Percentiles rank a stretch among this genome's conserved stretches.
Evolutionary conservation across 2,113 vertebrate species (phyloP).

Genomic region (Turdus rufiventris): DNA sequence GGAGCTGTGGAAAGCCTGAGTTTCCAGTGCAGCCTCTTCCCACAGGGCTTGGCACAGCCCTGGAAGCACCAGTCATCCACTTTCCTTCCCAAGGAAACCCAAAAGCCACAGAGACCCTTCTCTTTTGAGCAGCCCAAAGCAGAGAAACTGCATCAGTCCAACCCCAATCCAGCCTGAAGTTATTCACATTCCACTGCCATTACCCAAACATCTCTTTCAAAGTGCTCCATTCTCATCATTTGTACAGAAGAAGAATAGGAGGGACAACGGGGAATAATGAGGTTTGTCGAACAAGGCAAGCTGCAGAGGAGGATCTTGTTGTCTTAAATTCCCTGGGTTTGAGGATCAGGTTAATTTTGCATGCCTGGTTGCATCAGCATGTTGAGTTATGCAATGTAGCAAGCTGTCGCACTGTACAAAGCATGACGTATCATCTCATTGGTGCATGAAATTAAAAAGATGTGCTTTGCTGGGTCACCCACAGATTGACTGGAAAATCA

Average conservation of each 20-base stretch:
- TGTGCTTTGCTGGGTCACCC: slow-evolving; percentile 75
- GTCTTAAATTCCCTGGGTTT: slow-evolving; percentile 24
- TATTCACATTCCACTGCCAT: neutral
- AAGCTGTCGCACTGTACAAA: slow-evolving; percentile 68
- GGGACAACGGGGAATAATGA: rapidly evolving
- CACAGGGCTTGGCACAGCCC: neutral
- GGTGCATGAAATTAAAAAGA: slow-evolving; percentile 80
- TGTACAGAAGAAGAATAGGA: neutral
- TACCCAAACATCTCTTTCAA: neutral
- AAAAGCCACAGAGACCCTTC: neutral
- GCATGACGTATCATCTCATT: slow-evolving; percentile 66
- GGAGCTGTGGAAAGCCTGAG: neutral
- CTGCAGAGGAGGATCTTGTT: slow-evolving; percentile 10
- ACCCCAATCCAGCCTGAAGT: neutral
- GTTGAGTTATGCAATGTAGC: slow-evolving; percentile 74
- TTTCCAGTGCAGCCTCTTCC: neutral
- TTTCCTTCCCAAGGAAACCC: neutral
- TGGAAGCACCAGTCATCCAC: neutral
- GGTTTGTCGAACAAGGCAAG: slow-evolving; percentile 2
- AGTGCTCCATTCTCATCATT: neutral
- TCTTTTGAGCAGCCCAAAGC: neutral
- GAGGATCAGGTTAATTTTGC: slow-evolving; percentile 61
- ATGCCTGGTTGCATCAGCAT: slow-evolving; percentile 60
- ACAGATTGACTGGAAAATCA: slow-evolving; percentile 68
- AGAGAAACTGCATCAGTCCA: neutral